phyloP scores from a whole-genome alignment of 2,113 vertebrate species.

The Dinomys branickii region DNA sequence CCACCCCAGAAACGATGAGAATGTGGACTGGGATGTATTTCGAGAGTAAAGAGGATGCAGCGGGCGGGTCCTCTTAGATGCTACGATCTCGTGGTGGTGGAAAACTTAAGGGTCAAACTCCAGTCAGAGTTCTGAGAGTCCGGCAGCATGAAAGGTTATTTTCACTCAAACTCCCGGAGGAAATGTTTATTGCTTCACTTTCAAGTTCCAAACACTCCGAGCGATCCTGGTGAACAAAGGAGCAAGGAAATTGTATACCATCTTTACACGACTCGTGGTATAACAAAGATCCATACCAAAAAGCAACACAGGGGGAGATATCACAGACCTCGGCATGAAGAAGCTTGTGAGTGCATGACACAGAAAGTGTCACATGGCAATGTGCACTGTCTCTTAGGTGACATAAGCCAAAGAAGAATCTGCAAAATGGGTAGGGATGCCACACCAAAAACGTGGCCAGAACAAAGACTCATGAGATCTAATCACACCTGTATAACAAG shows the following conservation, averaged over 20 bases:
- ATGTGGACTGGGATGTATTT: accelerated
- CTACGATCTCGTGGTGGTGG: too few species aligned
- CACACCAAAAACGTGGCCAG: not conserved
- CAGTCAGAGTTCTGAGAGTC: too few species aligned
- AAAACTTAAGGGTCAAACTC: not conserved
- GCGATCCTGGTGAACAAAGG: not conserved
- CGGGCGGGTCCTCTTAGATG: accelerated
- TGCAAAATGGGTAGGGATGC: not conserved
- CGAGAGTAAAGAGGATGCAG: not conserved
- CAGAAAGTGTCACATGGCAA: not conserved
- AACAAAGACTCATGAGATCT: not conserved
- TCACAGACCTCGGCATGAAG: not conserved
- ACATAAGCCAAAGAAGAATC: not conserved
- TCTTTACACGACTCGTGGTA: accelerated
- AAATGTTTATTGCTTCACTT: accelerated
- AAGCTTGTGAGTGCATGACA: accelerated
- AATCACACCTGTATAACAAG: not conserved
- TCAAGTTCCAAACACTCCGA: accelerated
- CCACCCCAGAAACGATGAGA: accelerated
- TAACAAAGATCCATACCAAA: too few species aligned
- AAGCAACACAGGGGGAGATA: accelerated
- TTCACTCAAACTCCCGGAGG: accelerated
- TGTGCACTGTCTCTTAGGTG: accelerated
- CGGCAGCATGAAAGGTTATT: not conserved
- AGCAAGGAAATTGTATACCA: too few species aligned